Evolutionary conservation across 2,113 vertebrate genomes (phyloP).

Genomic region (Cochlearius cochlearius): DNA sequence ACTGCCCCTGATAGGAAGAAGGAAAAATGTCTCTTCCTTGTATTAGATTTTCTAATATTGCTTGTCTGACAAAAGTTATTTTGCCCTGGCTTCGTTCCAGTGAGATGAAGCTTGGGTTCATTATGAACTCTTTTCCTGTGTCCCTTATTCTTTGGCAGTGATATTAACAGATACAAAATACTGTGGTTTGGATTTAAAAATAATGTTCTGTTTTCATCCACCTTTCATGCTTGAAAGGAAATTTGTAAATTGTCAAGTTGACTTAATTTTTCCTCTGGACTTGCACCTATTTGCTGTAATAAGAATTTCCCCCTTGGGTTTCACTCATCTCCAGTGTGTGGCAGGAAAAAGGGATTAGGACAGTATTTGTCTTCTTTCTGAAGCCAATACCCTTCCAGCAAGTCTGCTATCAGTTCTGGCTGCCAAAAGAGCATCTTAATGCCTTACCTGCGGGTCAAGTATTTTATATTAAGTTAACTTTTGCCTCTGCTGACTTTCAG

Average conservation of each 20-base stretch:
- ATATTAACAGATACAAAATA: constrained; percentile 59
- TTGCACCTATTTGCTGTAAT: constrained; percentile 74
- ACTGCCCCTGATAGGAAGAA: background rate
- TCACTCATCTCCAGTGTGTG: constrained; percentile 68
- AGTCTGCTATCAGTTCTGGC: constrained; percentile 69
- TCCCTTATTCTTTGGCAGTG: constrained; percentile 30
- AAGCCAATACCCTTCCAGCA: constrained; percentile 71
- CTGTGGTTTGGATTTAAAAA: constrained; percentile 57
- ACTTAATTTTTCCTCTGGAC: constrained; percentile 76
- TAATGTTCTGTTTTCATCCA: constrained; percentile 55
- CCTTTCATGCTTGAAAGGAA: constrained; percentile 71
- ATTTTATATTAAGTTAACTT: constrained; percentile 69
- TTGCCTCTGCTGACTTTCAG: constrained; percentile 55
- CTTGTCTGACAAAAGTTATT: constrained; percentile 58
- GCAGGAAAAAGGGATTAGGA: constrained; percentile 70
- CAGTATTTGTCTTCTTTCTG: constrained; percentile 68
- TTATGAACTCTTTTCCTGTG: constrained; percentile 42
- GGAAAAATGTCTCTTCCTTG: constrained; percentile 23
- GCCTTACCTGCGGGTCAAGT: constrained; percentile 68
- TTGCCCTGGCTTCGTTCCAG: constrained; percentile 39
- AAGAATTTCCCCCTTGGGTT: constrained; percentile 66
- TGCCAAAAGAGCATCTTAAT: constrained; percentile 74
- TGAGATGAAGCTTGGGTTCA: constrained; percentile 37
- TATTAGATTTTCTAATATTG: constrained; percentile 59
- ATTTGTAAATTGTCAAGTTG: constrained; percentile 75